Evolutionary conservation across 2,888 invertebrate genomes (phyloP).

Genomic region (Netelia inedita): DNA sequence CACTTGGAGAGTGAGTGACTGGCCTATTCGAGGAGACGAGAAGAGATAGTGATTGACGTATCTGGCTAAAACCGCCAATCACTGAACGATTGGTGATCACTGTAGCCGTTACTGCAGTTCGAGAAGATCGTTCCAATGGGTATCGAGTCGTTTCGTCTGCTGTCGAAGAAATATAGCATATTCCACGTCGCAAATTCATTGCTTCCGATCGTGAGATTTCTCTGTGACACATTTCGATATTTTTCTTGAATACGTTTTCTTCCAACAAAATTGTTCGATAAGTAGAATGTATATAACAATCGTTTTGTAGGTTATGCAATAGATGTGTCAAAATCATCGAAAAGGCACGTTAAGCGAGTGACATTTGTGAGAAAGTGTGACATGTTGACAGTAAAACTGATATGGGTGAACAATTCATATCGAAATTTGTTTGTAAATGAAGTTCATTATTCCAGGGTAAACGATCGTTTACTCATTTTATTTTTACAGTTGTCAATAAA

Average conservation of each 20-base stretch:
- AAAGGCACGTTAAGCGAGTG: no score
- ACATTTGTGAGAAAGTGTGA: no score
- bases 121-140: background rate
- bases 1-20: background rate
- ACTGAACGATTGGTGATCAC: background rate
- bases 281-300: no score
- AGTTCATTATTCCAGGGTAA: no score
- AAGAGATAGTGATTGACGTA: background rate
- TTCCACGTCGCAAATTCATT: background rate
- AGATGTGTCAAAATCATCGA: no score
- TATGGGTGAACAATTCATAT: no score
- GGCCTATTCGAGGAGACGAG: background rate
- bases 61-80: background rate
- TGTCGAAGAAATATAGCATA: background rate
- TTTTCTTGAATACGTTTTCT: background rate
- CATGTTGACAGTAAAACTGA: no score
- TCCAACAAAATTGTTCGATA: no score
- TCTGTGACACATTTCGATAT: background rate
- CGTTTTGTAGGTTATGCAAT: no score
- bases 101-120: background rate
- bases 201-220: background rate
- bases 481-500: no score
- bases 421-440: no score
- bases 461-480: no score
- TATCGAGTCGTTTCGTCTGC: background rate